A percentile compares a stretch with the other conserved stretches of the same genome.
Evolutionary conservation across 1,140 invertebrate species (phyloP).

Genomic region (Bombus turneri): DNA sequence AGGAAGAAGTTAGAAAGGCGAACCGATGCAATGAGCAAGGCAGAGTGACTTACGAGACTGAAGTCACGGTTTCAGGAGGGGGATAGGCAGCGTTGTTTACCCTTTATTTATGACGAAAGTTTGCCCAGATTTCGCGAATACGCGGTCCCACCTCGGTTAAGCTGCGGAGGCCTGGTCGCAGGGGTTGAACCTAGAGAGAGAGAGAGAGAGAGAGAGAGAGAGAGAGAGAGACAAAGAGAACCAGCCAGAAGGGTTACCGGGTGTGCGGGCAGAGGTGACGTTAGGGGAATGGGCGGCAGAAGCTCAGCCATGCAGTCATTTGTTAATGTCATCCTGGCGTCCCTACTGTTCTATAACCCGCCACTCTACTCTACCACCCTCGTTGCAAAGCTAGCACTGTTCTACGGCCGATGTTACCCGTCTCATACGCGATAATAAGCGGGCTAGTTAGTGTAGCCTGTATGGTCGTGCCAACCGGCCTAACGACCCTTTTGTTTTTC

Average conservation of each 20-base stretch:
- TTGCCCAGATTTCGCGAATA: slow-evolving; percentile 79
- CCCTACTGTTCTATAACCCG: not conserved
- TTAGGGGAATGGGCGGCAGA: slow-evolving; percentile 38
- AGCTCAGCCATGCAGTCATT: slow-evolving; percentile 73
- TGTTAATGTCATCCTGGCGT: slow-evolving; percentile 73
- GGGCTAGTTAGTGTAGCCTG: slow-evolving; percentile 51
- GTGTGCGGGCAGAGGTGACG: slow-evolving; percentile 3
- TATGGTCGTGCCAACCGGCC: not conserved
- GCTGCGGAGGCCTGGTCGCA: slow-evolving; percentile 61
- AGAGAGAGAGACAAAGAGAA: not conserved
- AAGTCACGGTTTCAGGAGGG: slow-evolving; percentile 41
- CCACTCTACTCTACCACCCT: slow-evolving; percentile 38
- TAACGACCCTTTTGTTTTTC: slow-evolving; percentile 28
- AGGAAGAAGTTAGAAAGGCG: slow-evolving; percentile 54
- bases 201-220: not conserved
- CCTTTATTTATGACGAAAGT: slow-evolving; percentile 82
- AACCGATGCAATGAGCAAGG: slow-evolving; percentile 47
- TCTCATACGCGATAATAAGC: slow-evolving; percentile 63
- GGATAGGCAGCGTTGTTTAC: slow-evolving; percentile 75
- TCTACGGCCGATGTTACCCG: slow-evolving; percentile 51
- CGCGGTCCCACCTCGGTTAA: slow-evolving; percentile 69
- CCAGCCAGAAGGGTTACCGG: not conserved
- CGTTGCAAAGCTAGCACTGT: slow-evolving; percentile 21
- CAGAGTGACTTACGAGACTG: slow-evolving; percentile 63
- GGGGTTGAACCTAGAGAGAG: slow-evolving; percentile 35